These are phyloP conservation scores for Piaya cayana DNA, from an alignment of 2,113 vertebrate genomes.

Conservation along the genomic window DNA sequence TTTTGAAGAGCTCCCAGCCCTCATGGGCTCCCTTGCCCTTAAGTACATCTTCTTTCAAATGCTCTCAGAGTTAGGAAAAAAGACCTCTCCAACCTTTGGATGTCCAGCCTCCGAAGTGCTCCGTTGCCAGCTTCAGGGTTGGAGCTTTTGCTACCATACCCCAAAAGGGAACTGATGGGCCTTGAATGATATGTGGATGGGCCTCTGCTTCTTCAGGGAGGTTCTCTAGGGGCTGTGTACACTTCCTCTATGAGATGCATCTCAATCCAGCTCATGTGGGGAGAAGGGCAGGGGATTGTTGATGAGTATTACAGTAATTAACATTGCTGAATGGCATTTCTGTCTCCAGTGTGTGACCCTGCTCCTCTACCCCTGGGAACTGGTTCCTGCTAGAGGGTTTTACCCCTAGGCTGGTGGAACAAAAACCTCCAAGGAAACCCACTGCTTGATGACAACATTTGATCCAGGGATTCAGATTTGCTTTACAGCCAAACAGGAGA, in stretches of 20 bases:
- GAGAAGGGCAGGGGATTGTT: background rate
- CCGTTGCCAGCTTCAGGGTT: background rate
- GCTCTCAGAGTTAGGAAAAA: background rate
- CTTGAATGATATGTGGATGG: rapidly evolving
- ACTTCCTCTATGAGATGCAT: background rate
- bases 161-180: background rate
- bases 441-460: background rate
- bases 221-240: background rate
- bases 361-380: background rate
- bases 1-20: no score
- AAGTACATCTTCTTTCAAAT: background rate
- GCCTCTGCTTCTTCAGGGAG: background rate
- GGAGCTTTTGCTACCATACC: background rate
- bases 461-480: background rate
- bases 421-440: background rate
- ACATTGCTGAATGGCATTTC: background rate
- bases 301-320: rapidly evolving
- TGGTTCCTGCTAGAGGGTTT: background rate
- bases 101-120: background rate
- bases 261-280: background rate
- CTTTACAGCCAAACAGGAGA: background rate
- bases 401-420: background rate
- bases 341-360: background rate
- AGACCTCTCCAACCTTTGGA: background rate
- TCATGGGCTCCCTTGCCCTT: no score